A percentile compares a stretch with the other conserved stretches of the same genome.
Conservation (phyloP, 30 jellyfish, hydroid and myxozoan species). For the Turritopsis rubra region DNA sequence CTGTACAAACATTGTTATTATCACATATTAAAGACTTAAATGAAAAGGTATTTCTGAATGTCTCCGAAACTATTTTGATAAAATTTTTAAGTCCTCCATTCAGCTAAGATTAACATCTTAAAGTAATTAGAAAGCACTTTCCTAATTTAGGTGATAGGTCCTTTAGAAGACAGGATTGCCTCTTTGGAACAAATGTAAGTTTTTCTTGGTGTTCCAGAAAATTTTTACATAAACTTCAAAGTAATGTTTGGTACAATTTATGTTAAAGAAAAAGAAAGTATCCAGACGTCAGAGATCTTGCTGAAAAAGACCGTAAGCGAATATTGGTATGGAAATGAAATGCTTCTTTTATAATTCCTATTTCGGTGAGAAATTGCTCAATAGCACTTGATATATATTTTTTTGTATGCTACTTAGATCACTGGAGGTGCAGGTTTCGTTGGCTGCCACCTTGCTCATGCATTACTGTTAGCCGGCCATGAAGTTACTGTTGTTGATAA, state of each 20-base stretch:
- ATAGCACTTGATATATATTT: not conserved
- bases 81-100: no score
- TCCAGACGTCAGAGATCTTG: constrained; percentile 70
- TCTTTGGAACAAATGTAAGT: constrained; percentile 28
- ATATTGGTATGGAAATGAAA: constrained; percentile 37
- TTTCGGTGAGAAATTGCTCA: not conserved
- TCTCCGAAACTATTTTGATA: not conserved
- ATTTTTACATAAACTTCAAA: not conserved
- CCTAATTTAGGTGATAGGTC: constrained; percentile 31
- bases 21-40: constrained; percentile 56
- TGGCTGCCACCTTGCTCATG: constrained; percentile 92
- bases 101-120: no score
- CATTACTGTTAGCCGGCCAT: constrained; percentile 90
- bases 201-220: not conserved
- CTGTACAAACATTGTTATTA: constrained; percentile 24
- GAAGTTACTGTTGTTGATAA: constrained; percentile 96
- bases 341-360: not conserved
- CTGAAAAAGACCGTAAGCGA: constrained; percentile 87
- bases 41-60: constrained; percentile 34
- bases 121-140: not conserved
- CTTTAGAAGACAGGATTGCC: constrained; percentile 55
- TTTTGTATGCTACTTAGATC: constrained; percentile 43
- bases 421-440: constrained; percentile 99
- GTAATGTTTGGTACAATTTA: not conserved
- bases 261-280: constrained; percentile 66